These are phyloP conservation scores for Syngnathus rostellatus DNA, from an alignment of 2,797 vertebrate genomes.

Conservation along the genomic window DNA sequence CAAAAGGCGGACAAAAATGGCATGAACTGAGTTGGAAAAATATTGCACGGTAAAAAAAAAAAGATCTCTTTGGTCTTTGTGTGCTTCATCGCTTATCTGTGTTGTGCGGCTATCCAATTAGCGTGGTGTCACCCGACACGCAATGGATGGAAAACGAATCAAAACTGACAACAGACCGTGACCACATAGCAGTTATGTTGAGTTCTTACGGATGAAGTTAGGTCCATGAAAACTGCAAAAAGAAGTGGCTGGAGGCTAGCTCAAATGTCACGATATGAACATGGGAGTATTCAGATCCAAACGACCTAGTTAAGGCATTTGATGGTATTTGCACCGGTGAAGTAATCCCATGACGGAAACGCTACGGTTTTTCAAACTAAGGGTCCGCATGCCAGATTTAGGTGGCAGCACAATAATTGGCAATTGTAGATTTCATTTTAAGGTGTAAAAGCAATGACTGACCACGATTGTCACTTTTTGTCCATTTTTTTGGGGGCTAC, in stretches of 20 bases:
- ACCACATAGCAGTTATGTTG: background rate
- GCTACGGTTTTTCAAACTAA: background rate
- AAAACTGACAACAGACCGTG: background rate
- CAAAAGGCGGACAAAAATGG: background rate
- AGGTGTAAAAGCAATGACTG: too few species aligned
- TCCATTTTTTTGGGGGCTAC: background rate
- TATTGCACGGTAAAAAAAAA: background rate
- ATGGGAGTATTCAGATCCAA: conserved; percentile 30
- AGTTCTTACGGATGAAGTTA: background rate
- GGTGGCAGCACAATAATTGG: background rate
- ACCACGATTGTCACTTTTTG: too few species aligned
- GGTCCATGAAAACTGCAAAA: background rate
- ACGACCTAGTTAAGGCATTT: conserved; percentile 54
- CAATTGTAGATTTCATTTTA: background rate
- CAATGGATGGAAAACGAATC: background rate
- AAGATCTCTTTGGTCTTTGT: background rate
- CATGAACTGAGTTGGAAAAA: background rate
- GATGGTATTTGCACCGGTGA: conserved; percentile 44
- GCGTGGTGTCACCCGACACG: background rate
- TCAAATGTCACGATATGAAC: conserved; percentile 47
- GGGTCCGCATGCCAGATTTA: background rate
- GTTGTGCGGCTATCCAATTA: background rate
- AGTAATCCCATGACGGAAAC: conserved; percentile 49
- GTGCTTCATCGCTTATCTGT: background rate
- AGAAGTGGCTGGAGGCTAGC: background rate